Percentiles rank a stretch among this genome's conserved stretches.
Conservation (phyloP, 1,140 invertebrate genomes). For the Cydia splendana region DNA sequence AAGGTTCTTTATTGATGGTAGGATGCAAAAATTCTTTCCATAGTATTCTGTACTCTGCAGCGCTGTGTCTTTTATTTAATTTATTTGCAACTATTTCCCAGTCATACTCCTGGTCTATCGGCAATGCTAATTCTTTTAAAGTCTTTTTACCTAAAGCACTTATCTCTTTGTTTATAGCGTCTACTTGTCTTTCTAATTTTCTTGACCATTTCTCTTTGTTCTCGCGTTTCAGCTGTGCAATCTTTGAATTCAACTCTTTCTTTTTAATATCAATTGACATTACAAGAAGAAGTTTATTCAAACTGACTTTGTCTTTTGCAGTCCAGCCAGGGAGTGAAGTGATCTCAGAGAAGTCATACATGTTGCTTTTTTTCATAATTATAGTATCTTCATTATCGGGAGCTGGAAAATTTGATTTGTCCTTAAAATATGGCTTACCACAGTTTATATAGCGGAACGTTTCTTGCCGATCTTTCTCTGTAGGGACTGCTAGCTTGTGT, state of each 20-base stretch:
- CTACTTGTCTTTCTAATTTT: conserved; percentile 33
- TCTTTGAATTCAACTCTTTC: conserved; percentile 49
- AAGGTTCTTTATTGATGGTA: conserved; percentile 82
- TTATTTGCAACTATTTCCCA: conserved; percentile 63
- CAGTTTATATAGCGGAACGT: conserved; percentile 56
- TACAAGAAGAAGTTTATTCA: conserved; percentile 51
- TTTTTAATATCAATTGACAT: conserved; percentile 55
- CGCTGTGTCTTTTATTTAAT: conserved; percentile 57
- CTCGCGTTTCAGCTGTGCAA: conserved; percentile 49
- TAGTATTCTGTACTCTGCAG: conserved; percentile 71
- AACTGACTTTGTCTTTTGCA: conserved; percentile 60
- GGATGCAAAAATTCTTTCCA: conserved; percentile 86
- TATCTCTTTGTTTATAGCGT: conserved; percentile 43
- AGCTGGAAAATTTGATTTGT: conserved; percentile 55
- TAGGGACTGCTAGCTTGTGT: conserved; percentile 34
- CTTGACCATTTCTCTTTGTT: conserved; percentile 38
- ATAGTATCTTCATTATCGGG: conserved; percentile 66
- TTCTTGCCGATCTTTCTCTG: conserved; percentile 43
- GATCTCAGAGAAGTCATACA: conserved; percentile 64
- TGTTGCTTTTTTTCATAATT: conserved; percentile 54
- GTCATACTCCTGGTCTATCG: conserved; percentile 66
- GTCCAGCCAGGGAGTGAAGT: conserved; percentile 63
- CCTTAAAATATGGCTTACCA: conserved; percentile 71
- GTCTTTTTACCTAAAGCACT: conserved; percentile 45
- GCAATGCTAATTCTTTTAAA: conserved; percentile 56